Conservation (phyloP, 2,797 vertebrate genomes). For the Pseudopleuronectes americanus region DNA sequence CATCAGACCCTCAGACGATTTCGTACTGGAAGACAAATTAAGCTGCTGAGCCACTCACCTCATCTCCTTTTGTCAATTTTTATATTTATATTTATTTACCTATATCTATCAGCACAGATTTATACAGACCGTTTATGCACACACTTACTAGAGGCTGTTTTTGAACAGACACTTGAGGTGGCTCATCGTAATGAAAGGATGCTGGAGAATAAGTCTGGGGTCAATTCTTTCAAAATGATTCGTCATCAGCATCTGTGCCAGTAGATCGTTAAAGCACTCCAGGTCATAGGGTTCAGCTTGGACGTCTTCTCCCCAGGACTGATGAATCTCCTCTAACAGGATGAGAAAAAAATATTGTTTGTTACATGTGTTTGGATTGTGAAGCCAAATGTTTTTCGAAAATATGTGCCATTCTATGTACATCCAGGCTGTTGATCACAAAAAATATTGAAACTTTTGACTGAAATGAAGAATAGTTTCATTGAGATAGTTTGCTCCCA, state of each 20-base stretch:
- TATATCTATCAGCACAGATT: background rate
- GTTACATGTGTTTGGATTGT: background rate
- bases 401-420: too few species aligned
- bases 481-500: background rate
- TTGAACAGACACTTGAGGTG: background rate
- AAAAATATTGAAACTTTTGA: background rate
- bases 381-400: background rate
- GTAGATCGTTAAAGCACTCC: background rate
- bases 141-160: constrained; percentile 5
- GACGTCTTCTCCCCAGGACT: background rate
- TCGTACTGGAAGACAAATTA: background rate
- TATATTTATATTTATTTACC: too few species aligned
- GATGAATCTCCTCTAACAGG: background rate
- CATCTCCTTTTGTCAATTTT: background rate
- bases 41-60: background rate
- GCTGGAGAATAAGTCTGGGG: background rate
- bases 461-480: background rate
- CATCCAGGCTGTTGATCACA: too few species aligned
- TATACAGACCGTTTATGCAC: background rate
- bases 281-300: background rate
- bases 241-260: background rate
- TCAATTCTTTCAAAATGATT: background rate
- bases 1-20: background rate
- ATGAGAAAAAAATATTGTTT: background rate
- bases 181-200: background rate